Evolutionary conservation across 2,113 vertebrate genomes (phyloP).

Genomic region (Bolborhynchus lineola): DNA sequence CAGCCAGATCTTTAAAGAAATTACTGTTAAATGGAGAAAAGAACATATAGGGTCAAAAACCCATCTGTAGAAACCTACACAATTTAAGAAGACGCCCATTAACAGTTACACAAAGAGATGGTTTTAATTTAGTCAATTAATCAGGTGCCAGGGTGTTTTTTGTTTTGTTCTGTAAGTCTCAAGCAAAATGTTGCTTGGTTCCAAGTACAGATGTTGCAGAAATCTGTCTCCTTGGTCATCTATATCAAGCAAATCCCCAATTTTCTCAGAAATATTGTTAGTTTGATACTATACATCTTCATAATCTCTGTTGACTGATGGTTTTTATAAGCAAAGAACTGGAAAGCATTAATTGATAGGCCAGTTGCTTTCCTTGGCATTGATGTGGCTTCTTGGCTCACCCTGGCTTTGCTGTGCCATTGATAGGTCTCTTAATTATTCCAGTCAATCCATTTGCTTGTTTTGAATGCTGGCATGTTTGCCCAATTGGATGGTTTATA

Average conservation of each 20-base stretch:
- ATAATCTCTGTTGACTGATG: neutral
- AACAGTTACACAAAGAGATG: neutral
- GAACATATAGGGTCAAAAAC: neutral
- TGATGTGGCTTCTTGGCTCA: neutral
- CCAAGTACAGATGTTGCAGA: neutral
- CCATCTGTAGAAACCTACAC: neutral
- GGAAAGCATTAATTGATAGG: neutral
- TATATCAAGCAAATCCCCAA: neutral
- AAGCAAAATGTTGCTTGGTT: neutral
- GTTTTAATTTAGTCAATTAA: neutral
- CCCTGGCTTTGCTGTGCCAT: neutral
- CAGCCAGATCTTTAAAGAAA: neutral
- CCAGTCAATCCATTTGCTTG: neutral
- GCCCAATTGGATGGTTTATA: neutral
- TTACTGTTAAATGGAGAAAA: neutral
- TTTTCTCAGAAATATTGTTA: neutral
- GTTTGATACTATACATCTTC: neutral
- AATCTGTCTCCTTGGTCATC: neutral
- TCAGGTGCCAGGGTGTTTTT: neutral
- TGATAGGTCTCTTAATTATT: neutral
- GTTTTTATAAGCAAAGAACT: neutral
- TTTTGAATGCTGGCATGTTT: neutral
- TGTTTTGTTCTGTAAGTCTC: neutral
- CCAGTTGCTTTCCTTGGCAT: neutral
- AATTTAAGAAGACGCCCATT: neutral